Conservation (phyloP, 2,888 invertebrate genomes). For the Rhingia rostrata region DNA sequence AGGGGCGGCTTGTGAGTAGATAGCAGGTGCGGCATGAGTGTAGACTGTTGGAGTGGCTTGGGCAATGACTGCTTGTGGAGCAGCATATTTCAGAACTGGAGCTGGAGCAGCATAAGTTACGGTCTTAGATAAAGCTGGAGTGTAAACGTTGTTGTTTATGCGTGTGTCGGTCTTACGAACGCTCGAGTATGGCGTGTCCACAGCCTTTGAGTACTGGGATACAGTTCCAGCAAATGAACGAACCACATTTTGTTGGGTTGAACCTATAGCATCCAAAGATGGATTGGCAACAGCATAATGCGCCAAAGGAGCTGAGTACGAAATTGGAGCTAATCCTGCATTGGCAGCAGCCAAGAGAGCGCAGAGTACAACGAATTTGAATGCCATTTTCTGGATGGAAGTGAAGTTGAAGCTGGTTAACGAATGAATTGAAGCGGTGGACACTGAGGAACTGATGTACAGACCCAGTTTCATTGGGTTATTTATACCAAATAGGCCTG, state of each 20-base stretch:
- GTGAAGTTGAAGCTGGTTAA: constrained; percentile 1
- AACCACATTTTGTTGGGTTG: constrained; percentile 85
- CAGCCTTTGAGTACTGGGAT: constrained; percentile 85
- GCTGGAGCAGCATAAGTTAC: constrained; percentile 76
- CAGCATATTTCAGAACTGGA: constrained; percentile 71
- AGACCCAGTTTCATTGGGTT: constrained; percentile 50
- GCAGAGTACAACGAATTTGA: constrained; percentile 84
- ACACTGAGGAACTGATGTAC: constrained; percentile 66
- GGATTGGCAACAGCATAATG: constrained; percentile 81
- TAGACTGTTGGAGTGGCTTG: constrained; percentile 74
- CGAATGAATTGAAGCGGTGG: constrained; percentile 60
- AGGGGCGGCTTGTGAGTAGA: constrained; percentile 76
- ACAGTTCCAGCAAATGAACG: constrained; percentile 85
- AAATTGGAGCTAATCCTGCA: constrained; percentile 83
- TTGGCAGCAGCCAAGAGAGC: constrained; percentile 86
- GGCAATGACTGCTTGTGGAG: constrained; percentile 76
- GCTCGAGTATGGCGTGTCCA: constrained; percentile 86
- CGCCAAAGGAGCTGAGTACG: constrained; percentile 76
- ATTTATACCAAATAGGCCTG: constrained; percentile 53
- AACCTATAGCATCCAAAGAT: constrained; percentile 81
- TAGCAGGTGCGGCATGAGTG: constrained; percentile 76
- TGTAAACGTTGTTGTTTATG: constrained; percentile 82
- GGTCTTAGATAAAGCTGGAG: constrained; percentile 76
- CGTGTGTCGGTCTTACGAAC: constrained; percentile 85
- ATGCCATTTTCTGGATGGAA: constrained; percentile 67